A percentile compares a stretch with the other conserved stretches of the same genome.
Conservation (phyloP, 2,113 vertebrate species). For the Synodontis membranacea region DNA sequence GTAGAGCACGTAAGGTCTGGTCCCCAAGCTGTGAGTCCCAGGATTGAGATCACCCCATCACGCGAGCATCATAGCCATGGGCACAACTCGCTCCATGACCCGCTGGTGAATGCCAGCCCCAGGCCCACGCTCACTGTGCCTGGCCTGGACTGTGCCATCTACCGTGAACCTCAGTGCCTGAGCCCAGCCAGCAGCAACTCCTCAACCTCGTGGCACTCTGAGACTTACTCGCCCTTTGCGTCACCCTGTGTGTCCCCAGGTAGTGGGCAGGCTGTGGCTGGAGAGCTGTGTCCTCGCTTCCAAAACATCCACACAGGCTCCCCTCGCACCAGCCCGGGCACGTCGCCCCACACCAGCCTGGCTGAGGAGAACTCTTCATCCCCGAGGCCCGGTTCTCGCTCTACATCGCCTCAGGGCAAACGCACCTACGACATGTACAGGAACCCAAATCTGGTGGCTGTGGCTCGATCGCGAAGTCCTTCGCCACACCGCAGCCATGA, state of each 20-base stretch:
- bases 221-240: constrained; percentile 90
- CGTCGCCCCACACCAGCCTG: constrained; percentile 87
- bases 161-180: constrained; percentile 95
- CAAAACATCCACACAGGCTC: constrained; percentile 97
- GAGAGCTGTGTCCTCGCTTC: constrained; percentile 92
- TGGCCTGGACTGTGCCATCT: constrained; percentile 82
- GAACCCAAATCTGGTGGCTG: constrained; percentile 74
- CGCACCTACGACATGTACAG: constrained; percentile 91
- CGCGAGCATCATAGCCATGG: constrained; percentile 90
- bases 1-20: constrained; percentile 75
- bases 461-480: constrained; percentile 87
- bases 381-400: constrained; percentile 87
- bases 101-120: constrained; percentile 81
- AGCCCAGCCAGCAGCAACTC: constrained; percentile 98
- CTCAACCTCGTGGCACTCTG: constrained; percentile 98
- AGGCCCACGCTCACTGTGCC: constrained; percentile 92
- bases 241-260: constrained; percentile 98
- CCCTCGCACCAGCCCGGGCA: constrained; percentile 88
- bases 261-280: constrained; percentile 79
- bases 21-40: constrained; percentile 86
- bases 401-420: constrained; percentile 92
- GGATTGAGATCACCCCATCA: constrained; percentile 96
- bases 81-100: constrained; percentile 85
- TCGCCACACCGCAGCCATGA: constrained; percentile 85
- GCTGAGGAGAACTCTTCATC: constrained; percentile 89